Base-by-base conservation (phyloP, 2,888 invertebrate genomes). In the Creontiades dilutus region DNA sequence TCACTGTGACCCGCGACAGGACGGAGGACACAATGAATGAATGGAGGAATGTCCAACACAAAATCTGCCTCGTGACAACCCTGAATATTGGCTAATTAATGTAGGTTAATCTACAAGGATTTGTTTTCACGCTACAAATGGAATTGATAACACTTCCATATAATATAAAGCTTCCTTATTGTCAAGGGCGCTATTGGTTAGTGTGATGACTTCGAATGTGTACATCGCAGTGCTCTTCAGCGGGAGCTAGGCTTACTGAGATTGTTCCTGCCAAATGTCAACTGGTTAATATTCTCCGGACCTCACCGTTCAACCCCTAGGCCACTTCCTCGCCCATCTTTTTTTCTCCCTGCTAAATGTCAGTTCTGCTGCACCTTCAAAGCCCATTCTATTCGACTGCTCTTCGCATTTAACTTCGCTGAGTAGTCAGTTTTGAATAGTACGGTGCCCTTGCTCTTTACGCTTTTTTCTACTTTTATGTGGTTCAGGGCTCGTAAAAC, bases 261-360 rank as follows among this genome's bases (percentile, higher is more conserved):
- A 61, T 61, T 61, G 61, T 61, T 61, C 61, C 61, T 61, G 61
- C 61, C 61, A 61, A 61, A 61, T 61, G 61, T 61, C 61, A 61
- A 61, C 61, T 61, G 61, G 61, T 61, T 61, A 61, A 61, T 61
- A 61, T 19, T 19, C 61, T 61, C 61, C 61, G n/a, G 19, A 61
- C 19, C 61, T 61, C 61, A 14, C 61, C 61, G 16, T 52, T 16
- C 52, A 13, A 52, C 52, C 52, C 37, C 37, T 37, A 37, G 37
- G 37, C 37, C 37, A 37, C 37, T 37, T 37, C 37, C 37, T 37
- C 37, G 37, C 37, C 37, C 37, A 52, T 16, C 13, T 13, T 52
- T 52, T 52, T 52, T 52, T 19, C n/a, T n/a, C 52, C 16, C 52
- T 3, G n/a, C 61, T 16, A 61, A 61, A 61, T 61, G 61, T 61